Evolutionary conservation across 2,888 invertebrate genomes (phyloP), one percentile per base, ranked within the genome.

Genomic region (Empis stercorea): DNA sequence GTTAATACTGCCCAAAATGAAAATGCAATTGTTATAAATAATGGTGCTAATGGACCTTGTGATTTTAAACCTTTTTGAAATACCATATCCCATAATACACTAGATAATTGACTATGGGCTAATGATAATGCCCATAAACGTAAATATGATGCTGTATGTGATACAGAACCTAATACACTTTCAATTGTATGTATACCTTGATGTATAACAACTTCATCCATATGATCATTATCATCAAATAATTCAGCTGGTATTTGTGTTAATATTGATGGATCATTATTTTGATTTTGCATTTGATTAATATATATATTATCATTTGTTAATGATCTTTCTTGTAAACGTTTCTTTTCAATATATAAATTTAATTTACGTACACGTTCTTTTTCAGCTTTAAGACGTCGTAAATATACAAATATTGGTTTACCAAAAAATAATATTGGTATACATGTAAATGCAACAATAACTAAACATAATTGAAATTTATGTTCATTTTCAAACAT

Each of bases 101-200:
- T 81, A 0, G 87, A 83, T 48, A 87, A 69, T 65, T 87, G 94
- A 49, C 94, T 89, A 75, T 99, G 99, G 60, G 99, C 97, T 43
- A 99, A 77, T 42, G 95, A 95, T 48, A 99, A 75, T 52, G 97
- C 97, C 97, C 97, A 99, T 56, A 99, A 78, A 54, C 99, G 92
- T 54, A 99, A 79, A 72, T 99, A 99, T 1, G 96, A 96, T 10
- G 97, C 97, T 9, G 97, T 99, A 72, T 99, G 96, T 1, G 96
- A 97, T 16, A 99, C 87, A 52, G 94, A 93, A 44, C 97, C 87
- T 79, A 73, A 7, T 47, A 68, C 95, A 87, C 49, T 59, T 45
- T 68, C 67, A n/a, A 66, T 64, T 11, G 64, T 64, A 15, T 61
- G 96, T 68, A 97, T 95, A 1, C 83, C 87, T 72, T 88, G 87